These are phyloP conservation scores for Lasioglossum leucozonium DNA, from an alignment of 2,888 invertebrate species.

Conservation along the genomic window DNA sequence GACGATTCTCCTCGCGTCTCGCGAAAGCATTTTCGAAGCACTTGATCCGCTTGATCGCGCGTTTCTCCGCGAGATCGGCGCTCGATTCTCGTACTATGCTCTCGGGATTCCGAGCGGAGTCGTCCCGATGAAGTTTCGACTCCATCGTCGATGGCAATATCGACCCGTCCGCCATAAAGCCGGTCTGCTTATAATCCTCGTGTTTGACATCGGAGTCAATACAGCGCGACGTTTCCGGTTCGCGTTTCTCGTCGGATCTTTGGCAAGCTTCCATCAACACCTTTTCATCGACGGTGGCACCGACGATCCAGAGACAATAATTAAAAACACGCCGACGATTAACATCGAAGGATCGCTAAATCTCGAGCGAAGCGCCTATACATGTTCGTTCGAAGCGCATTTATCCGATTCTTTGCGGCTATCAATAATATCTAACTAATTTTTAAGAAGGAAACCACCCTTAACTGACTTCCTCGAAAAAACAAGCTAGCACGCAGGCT, in stretches of 20 bases:
- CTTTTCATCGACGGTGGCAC: conserved; percentile 24
- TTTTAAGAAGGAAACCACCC: too few species aligned
- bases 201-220: conserved; percentile 48
- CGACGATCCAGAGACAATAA: conserved; percentile 16
- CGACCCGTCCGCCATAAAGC: conserved; percentile 12
- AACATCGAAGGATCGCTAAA: background rate
- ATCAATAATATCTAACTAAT: too few species aligned
- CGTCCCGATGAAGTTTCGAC: conserved; percentile 11
- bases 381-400: too few species aligned
- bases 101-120: background rate
- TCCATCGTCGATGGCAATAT: conserved; percentile 31
- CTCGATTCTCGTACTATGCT: background rate
- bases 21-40: conserved; percentile 5
- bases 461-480: background rate
- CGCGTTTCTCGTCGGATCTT: conserved; percentile 43
- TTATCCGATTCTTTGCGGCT: too few species aligned
- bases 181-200: conserved; percentile 41
- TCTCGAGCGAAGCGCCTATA: background rate
- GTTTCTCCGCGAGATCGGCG: background rate
- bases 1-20: conserved; percentile 16
- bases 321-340: background rate
- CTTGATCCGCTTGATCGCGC: background rate
- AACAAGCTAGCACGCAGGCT: too few species aligned
- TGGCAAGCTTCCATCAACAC: conserved; percentile 61
- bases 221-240: conserved; percentile 43